Evolutionary conservation across 2,113 vertebrate genomes (phyloP), one percentile per base, ranked within the genome.

Genomic region (Bubo blakistoni): DNA sequence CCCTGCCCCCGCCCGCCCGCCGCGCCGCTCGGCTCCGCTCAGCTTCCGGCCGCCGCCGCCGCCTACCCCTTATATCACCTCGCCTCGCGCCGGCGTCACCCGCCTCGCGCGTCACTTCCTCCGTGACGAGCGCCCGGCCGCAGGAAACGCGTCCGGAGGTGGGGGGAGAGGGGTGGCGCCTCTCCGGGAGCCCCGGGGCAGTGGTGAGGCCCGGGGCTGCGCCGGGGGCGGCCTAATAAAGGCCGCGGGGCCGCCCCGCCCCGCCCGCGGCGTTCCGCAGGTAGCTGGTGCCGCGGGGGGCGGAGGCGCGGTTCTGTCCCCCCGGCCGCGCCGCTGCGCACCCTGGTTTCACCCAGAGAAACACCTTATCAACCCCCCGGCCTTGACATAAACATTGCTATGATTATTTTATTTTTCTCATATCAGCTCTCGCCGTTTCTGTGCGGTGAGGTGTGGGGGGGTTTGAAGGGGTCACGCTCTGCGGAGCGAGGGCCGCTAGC

Each of bases 161-260:
- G 59, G 32, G 57, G 57, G 36, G 5, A 20, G 11, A 0, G 21
- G 7, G 1, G 11, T 0, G 1, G 8, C 5, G 16, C 8, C 7
- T 6, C 13, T 7, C 46, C 16, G 17, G 3, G 38, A 44, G 70
- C 70, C 66, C 65, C 81, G 14, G 26, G 0, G 19, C 24, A 5
- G 11, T 2, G 1, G 6, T 6, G 0, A 44, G 59, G 76, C 54
- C 3, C 0, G 0, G 30, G 6, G 30, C 0, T 0, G 25, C 0
- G 2, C 12, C 26, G 30, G 49, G 1, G 2, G 6, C 11, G 15
- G 54, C n/a, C 29, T 82, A 42, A 47, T 79, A 76, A 55, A 30
- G 74, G 3, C 6, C 32, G 1, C 6, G 38, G 55, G 52, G 7
- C 65, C 7, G 13, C 51, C 58, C 57, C 8, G 38, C 70, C 51